Conservation (phyloP, 2,113 vertebrate genomes). For the Leucoraja erinaceus region DNA sequence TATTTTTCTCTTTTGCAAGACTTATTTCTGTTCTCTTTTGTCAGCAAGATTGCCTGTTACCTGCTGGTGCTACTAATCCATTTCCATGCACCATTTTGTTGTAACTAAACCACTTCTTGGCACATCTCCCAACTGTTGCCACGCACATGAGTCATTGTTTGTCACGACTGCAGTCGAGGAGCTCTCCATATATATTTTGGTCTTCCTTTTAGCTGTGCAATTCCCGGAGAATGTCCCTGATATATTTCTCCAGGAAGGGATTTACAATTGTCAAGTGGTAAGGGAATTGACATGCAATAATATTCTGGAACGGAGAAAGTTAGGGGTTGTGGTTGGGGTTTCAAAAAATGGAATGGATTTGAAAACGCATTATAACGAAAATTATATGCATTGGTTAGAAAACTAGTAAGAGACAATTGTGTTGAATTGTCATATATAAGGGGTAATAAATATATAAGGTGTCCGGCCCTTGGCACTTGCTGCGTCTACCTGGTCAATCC, state of each 20-base stretch:
- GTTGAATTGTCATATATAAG: no score
- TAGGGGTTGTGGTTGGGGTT: background rate
- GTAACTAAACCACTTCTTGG: background rate
- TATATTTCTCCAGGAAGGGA: background rate
- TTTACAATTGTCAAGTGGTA: background rate
- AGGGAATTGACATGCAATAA: background rate
- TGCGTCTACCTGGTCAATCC: no score
- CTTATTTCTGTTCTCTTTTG: background rate
- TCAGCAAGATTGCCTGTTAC: background rate
- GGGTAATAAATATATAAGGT: no score
- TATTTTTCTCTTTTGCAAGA: background rate
- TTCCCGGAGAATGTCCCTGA: no score
- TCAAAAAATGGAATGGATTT: background rate
- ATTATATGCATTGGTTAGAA: background rate
- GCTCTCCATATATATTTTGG: background rate
- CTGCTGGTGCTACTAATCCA: background rate
- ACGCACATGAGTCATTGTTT: background rate
- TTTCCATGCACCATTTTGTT: background rate
- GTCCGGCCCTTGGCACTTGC: no score
- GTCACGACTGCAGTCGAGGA: background rate
- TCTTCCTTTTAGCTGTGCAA: background rate
- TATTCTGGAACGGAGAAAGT: background rate
- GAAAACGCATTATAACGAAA: background rate
- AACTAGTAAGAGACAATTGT: background rate
- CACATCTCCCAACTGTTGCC: background rate